Evolutionary conservation across 2,797 vertebrate species (phyloP).

Genomic region (Diceros bicornis): DNA sequence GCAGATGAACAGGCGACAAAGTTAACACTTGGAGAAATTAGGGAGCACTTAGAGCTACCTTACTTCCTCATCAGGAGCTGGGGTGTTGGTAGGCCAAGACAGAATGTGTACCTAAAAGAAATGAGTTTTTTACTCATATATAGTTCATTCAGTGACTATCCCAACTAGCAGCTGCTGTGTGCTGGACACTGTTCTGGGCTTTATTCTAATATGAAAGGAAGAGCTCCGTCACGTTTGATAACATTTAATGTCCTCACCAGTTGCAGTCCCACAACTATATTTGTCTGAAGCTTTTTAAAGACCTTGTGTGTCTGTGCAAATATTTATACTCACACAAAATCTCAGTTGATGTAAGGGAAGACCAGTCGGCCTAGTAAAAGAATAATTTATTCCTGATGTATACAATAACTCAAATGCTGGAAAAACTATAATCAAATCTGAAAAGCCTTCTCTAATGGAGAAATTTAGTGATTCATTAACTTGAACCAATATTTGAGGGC

Average conservation of each 20-base stretch:
- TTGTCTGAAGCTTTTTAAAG: slow-evolving; percentile 18
- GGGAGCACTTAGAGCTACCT: background rate
- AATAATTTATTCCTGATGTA: background rate
- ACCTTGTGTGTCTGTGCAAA: background rate
- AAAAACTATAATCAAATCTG: background rate
- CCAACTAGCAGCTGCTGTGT: background rate
- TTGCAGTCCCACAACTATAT: background rate
- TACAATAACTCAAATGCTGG: slow-evolving; percentile 16
- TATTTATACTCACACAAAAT: background rate
- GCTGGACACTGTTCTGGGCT: background rate
- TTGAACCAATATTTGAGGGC: background rate
- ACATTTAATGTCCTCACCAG: background rate
- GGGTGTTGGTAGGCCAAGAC: background rate
- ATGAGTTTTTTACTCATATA: background rate
- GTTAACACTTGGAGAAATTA: background rate
- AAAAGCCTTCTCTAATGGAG: background rate
- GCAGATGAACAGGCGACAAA: background rate
- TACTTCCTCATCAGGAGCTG: background rate
- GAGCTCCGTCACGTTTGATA: background rate
- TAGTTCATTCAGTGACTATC: background rate
- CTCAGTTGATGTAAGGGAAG: background rate
- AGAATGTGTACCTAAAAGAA: background rate
- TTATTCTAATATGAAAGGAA: slow-evolving; percentile 3
- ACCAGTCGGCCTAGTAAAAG: background rate
- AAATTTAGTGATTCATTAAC: background rate